A percentile compares a stretch with the other conserved stretches of the same genome.
phyloP scores from a whole-genome alignment of 2,797 vertebrate species.

The Neosilurus mollespiculum region DNA sequence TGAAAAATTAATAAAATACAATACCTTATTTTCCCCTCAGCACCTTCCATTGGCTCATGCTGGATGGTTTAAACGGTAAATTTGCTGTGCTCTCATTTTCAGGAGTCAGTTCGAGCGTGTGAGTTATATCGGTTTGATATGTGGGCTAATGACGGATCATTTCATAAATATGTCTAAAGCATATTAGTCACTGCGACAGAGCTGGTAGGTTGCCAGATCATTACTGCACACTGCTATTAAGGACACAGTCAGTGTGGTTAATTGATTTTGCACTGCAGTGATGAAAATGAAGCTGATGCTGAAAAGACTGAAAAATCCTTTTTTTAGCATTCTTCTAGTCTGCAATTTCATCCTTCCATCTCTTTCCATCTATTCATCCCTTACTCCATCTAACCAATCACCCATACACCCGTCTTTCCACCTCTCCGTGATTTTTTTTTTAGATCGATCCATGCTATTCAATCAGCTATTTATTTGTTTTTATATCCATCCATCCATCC shows the following conservation, averaged over 20 bases:
- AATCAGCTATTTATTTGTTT: no score
- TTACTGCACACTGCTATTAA: slow-evolving; percentile 55
- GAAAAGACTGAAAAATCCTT: slow-evolving; percentile 30
- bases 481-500: background rate
- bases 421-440: background rate
- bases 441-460: background rate
- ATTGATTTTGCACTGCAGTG: slow-evolving; percentile 57
- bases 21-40: background rate
- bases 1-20: background rate
- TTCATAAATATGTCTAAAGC: slow-evolving; percentile 49
- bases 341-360: background rate
- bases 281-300: slow-evolving; percentile 52
- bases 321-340: background rate
- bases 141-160: slow-evolving; percentile 43
- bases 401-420: background rate
- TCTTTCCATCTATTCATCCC: background rate
- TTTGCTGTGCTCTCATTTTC: background rate
- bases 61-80: slow-evolving; percentile 6
- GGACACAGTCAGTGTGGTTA: slow-evolving; percentile 55
- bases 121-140: slow-evolving; percentile 41
- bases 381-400: background rate
- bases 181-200: slow-evolving; percentile 37
- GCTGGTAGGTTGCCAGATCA: slow-evolving; percentile 46
- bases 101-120: background rate
- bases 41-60: background rate